These are phyloP conservation scores for Macaca nemestrina DNA, from an alignment of 2,113 vertebrate species.

Conservation along the genomic window DNA sequence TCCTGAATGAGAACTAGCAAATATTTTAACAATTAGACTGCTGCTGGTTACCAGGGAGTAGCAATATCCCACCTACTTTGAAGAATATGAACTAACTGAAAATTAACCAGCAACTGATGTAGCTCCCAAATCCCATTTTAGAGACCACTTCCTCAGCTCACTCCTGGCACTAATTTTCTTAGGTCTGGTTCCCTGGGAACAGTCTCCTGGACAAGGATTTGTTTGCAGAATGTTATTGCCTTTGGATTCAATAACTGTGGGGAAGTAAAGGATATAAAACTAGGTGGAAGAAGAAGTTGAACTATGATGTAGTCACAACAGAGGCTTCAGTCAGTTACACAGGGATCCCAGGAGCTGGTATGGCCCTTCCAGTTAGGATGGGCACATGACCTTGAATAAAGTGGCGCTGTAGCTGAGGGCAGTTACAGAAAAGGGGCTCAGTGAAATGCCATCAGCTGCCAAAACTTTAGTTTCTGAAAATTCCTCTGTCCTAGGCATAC, in stretches of 20 bases:
- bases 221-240: neutral
- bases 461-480: neutral
- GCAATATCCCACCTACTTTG: neutral
- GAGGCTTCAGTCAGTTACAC: neutral
- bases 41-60: neutral
- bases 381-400: neutral
- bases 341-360: neutral
- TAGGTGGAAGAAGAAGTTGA: neutral
- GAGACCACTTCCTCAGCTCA: neutral
- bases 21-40: neutral
- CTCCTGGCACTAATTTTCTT: neutral
- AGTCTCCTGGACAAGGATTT: neutral
- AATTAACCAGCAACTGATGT: neutral
- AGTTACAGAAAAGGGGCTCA: neutral
- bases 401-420: neutral
- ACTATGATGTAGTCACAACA: neutral
- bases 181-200: neutral
- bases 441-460: neutral
- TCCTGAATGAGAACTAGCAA: neutral
- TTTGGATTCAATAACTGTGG: neutral
- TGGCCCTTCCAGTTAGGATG: neutral
- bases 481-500: neutral
- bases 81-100: neutral
- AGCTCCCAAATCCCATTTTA: neutral
- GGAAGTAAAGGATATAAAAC: neutral